Evolutionary conservation across 1,140 invertebrate genomes (phyloP).

Genomic region (Choristoneura fumiferana): DNA sequence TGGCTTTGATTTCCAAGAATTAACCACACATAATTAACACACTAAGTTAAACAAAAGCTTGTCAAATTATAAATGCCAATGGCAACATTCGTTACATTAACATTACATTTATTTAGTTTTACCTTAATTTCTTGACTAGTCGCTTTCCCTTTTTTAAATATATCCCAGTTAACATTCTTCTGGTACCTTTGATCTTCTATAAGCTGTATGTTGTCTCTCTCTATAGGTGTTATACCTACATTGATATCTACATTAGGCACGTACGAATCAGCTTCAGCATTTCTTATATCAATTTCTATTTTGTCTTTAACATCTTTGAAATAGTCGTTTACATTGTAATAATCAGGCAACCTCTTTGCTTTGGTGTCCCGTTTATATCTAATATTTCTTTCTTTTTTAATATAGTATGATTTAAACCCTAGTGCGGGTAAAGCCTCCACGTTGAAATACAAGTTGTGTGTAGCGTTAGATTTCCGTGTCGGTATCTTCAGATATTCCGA

Average conservation of each 20-base stretch:
- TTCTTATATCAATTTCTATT: conserved; percentile 26
- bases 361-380: conserved; percentile 34
- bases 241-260: background rate
- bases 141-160: conserved; percentile 27
- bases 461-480: conserved; percentile 80
- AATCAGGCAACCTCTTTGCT: conserved; percentile 29
- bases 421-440: conserved; percentile 80
- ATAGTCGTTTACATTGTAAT: conserved; percentile 45
- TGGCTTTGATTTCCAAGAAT: too few relatives aligned
- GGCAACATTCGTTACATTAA: too few relatives aligned
- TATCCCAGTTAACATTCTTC: conserved; percentile 29
- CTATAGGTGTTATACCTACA: background rate
- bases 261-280: conserved; percentile 23
- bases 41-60: too few relatives aligned
- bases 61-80: too few relatives aligned
- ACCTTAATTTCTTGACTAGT: too few relatives aligned
- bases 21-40: too few relatives aligned
- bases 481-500: conserved; percentile 79
- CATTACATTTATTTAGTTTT: too few relatives aligned
- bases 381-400: conserved; percentile 47
- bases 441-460: conserved; percentile 82
- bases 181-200: conserved; percentile 20
- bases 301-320: conserved; percentile 38
- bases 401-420: conserved; percentile 81
- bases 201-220: conserved; percentile 13